A percentile compares a stretch with the other conserved stretches of the same genome.
phyloP scores from a whole-genome alignment of 2,113 vertebrate genomes.

The human region GRCh38 chr13:34961001-34961500 shows the following conservation, averaged over 20 bases:
- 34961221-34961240: neutral
- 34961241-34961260: neutral
- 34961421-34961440: neutral
- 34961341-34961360: neutral
- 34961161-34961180: neutral
- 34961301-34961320: constrained; percentile 6
- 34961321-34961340: neutral
- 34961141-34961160: neutral
- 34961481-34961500: neutral
- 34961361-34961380: neutral
- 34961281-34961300: neutral
- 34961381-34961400: neutral
- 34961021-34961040: constrained; percentile 29
- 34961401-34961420: neutral
- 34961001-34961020: constrained; percentile 58
- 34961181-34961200: neutral
- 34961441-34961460: neutral
- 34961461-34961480: neutral
- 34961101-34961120: neutral
- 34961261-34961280: constrained; percentile 21
- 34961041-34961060: neutral
- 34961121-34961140: neutral
- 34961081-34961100: neutral
- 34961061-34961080: neutral
- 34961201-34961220: neutral